Conservation (phyloP, 2,888 invertebrate genomes). For the Trachelus stipa region DNA sequence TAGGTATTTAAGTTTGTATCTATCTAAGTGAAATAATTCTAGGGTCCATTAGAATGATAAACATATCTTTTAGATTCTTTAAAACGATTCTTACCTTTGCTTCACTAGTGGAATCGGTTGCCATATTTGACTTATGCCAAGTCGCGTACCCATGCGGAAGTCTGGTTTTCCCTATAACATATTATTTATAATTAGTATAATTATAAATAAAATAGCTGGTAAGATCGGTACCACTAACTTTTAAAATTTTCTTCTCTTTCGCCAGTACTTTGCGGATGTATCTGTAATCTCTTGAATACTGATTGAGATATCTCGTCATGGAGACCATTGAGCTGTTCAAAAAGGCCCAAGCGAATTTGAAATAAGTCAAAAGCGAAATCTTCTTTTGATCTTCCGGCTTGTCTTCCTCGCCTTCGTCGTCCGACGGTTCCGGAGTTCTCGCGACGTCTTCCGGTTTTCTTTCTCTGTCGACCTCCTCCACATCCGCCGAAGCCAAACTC, state of each 20-base stretch:
- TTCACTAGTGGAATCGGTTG: constrained; percentile 66
- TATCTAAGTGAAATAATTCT: background rate
- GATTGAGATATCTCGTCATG: constrained; percentile 84
- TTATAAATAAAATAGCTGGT: background rate
- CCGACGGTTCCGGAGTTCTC: constrained; percentile 42
- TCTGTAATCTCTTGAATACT: constrained; percentile 92
- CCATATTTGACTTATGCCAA: constrained; percentile 77
- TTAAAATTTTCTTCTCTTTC: constrained; percentile 88
- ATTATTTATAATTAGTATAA: constrained; percentile 11
- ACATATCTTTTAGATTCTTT: background rate
- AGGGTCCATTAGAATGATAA: background rate
- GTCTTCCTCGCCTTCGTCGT: constrained; percentile 32
- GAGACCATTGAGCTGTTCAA: constrained; percentile 84
- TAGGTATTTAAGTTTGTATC: background rate
- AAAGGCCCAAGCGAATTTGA: constrained; percentile 77
- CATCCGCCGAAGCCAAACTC: constrained; percentile 49
- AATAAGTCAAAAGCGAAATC: constrained; percentile 69
- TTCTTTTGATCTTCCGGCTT: constrained; percentile 62
- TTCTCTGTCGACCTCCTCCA: constrained; percentile 46
- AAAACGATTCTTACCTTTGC: constrained; percentile 49
- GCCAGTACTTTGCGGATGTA: constrained; percentile 91
- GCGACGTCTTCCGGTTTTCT: constrained; percentile 36
- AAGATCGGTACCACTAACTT: constrained; percentile 70
- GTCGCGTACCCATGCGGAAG: constrained; percentile 75
- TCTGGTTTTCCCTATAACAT: constrained; percentile 76